Percentiles rank a stretch among this genome's conserved stretches.
Conservation (phyloP, 2,113 vertebrate genomes). For the Myocastor coypus region DNA sequence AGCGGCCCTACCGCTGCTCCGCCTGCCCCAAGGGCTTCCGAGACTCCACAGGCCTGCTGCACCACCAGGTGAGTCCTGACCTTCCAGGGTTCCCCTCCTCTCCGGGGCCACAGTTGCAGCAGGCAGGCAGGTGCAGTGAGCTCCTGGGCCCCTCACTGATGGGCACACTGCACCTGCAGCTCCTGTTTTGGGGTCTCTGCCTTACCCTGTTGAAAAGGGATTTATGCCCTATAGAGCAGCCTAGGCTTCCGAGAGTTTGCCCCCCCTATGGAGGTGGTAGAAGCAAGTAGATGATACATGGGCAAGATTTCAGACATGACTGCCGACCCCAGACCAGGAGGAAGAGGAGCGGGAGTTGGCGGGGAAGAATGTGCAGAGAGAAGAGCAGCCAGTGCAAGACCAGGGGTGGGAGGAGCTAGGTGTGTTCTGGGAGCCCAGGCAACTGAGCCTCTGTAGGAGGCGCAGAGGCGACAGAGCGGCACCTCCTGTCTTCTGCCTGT, state of each 20-base stretch:
- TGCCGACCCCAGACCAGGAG: background rate
- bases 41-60: slow-evolving; percentile 83
- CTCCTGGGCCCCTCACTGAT: background rate
- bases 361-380: background rate
- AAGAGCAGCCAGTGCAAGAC: background rate
- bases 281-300: background rate
- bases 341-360: background rate
- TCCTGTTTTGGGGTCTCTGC: background rate
- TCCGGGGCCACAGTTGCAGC: too few relatives aligned
- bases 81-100: background rate
- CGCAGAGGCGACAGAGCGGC: background rate
- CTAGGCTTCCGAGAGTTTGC: background rate
- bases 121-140: background rate
- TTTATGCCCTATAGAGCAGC: background rate
- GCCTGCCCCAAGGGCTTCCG: slow-evolving; percentile 86
- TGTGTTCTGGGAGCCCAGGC: background rate
- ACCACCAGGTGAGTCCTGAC: slow-evolving; percentile 82
- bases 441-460: background rate
- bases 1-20: slow-evolving; percentile 84
- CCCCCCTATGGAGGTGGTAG: background rate
- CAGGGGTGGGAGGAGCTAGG: background rate
- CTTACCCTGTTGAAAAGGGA: background rate
- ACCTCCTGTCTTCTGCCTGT: background rate
- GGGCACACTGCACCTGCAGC: background rate
- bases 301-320: background rate